These are phyloP conservation scores for Neomorphus geoffroyi DNA, from an alignment of 2,797 vertebrate species.

Conservation along the genomic window DNA sequence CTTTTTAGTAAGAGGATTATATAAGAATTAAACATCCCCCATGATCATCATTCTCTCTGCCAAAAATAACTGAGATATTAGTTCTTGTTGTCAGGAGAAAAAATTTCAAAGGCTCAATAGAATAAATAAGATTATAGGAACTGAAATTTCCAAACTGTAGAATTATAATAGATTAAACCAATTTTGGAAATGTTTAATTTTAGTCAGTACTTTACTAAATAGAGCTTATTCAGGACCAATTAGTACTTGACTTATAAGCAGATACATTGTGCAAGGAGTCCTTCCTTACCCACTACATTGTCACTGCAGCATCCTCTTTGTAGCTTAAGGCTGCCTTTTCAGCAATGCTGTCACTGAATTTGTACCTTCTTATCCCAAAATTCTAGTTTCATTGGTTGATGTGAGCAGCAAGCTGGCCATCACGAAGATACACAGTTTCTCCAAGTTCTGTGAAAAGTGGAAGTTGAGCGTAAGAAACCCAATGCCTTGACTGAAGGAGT, in stretches of 20 bases:
- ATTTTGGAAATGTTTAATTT: neutral
- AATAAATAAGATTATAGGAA: neutral
- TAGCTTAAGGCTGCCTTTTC: neutral
- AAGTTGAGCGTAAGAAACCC: neutral
- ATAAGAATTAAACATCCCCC: neutral
- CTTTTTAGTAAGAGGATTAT: neutral
- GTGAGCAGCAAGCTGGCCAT: neutral
- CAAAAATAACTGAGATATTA: neutral
- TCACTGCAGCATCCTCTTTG: neutral
- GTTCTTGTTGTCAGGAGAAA: neutral
- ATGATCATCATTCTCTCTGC: neutral
- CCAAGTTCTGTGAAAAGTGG: neutral
- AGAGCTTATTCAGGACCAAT: neutral
- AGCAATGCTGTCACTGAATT: neutral
- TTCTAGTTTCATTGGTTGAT: neutral
- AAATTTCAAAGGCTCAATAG: neutral
- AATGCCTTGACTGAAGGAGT: neutral
- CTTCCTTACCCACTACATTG: neutral
- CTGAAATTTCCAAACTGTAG: neutral
- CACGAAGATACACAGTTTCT: fast-evolving
- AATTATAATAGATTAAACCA: neutral
- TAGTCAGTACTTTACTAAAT: neutral
- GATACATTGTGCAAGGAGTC: neutral
- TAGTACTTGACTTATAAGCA: neutral
- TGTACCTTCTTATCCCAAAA: neutral